These are phyloP conservation scores for Aphelenchoides fujianensis DNA, from an alignment of 1,140 invertebrate species.

Conservation along the genomic window DNA sequence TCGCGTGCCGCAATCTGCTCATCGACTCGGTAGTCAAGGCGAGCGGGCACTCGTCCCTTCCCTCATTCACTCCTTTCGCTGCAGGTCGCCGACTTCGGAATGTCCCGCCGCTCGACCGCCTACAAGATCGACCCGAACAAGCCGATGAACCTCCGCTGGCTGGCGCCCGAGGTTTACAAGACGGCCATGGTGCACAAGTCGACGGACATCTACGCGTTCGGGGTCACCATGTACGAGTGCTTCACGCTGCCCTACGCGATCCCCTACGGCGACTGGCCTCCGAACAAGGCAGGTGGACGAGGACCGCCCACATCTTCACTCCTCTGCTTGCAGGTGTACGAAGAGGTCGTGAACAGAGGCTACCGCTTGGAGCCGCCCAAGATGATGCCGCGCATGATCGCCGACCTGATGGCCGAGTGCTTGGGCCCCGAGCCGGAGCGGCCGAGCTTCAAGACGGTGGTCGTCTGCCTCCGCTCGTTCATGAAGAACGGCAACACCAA, in stretches of 20 bases:
- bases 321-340: no score
- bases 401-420: constrained; percentile 16
- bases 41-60: constrained; percentile 76
- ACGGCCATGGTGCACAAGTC: no score
- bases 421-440: constrained; percentile 3
- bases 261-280: no score
- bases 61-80: no score
- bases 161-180: constrained; percentile 44
- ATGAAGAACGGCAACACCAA: constrained; percentile 8
- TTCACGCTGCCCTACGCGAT: no score
- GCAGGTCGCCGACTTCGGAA: constrained; percentile 95
- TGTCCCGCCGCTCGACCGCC: constrained; percentile 70
- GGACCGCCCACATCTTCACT: no score
- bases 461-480: constrained; percentile 13
- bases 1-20: constrained; percentile 91
- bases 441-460: constrained; percentile 14
- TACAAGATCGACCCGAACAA: constrained; percentile 44
- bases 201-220: no score
- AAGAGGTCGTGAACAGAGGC: neutral
- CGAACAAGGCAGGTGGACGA: no score
- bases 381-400: constrained; percentile 20
- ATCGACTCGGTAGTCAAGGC: no score
- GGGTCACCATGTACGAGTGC: no score
- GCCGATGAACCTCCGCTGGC: constrained; percentile 44
- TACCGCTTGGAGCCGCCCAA: constrained; percentile 2